Base-by-base conservation (phyloP, 2,113 vertebrate genomes). In the Megaceryle torquata region DNA sequence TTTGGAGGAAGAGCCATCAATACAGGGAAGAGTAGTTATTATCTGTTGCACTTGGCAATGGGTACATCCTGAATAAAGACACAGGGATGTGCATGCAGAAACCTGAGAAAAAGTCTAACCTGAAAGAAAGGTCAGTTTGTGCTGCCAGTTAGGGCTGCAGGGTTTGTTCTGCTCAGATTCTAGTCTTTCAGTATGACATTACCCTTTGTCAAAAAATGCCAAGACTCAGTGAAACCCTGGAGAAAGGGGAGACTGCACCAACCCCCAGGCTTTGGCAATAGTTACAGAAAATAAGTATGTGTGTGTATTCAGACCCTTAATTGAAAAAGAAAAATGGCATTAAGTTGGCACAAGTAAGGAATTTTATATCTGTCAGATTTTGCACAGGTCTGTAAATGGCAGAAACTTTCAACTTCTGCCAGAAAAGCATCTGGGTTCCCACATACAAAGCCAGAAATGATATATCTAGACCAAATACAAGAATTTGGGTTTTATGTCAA, bases 321-420 rank as follows among this genome's bases (percentile, higher is more conserved):
- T 53, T 94, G 88, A 90, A 96, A 93, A 94, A 96, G 50, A 87
- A 86, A 94, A 95, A 93, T 68, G 85, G 91, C 88, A 91, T 91
- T 72, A 91, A 89, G 70, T 95, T 95, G 93, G 95, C 94, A 97
- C 43, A 70, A 41, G 44, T 56, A 80, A 81, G 75, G 64, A 88
- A 91, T 93, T 95, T 89, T 92, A 69, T 94, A 87, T 79, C 74
- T 92, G 90, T 91, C 77, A 67, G 84, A 75, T 96, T 95, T 86
- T 87, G 86, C 86, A 77, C 53, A 72, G 74, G 82, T 91, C 59
- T 94, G 70, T 75, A 87, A 84, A 71, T 61, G 90, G 96, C 64
- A 90, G 69, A 87, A 95, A 95, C 90, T 92, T 96, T 86, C 69
- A 95, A 82, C 77, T 88, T 92, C 86, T 96, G 93, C 92, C 95